phyloP scores from a whole-genome alignment of 2,888 invertebrate genomes.

The Spodoptera picta region DNA sequence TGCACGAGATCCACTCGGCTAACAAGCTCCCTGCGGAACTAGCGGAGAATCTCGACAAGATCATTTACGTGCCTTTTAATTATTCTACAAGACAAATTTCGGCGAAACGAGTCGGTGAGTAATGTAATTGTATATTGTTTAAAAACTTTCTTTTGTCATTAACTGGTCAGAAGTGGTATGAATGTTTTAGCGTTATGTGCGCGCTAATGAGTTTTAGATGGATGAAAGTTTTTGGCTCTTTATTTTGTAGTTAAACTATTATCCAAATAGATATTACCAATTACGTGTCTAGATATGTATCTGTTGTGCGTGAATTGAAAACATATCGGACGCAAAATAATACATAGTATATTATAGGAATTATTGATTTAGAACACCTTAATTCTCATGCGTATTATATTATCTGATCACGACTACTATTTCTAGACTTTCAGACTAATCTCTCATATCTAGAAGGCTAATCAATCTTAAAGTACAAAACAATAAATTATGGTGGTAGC shows the following conservation, averaged over 20 bases:
- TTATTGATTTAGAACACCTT: no score
- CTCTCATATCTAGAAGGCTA: no score
- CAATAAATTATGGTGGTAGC: no score
- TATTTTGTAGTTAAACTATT: background rate
- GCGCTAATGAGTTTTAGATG: conserved; percentile 29
- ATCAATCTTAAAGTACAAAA: no score
- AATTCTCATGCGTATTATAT: no score
- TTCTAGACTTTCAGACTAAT: no score
- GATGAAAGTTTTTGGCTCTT: conserved; percentile 8
- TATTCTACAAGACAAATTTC: conserved; percentile 86
- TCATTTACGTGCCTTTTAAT: conserved; percentile 92
- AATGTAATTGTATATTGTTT: conserved; percentile 48
- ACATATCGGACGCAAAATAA: no score
- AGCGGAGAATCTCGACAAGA: conserved; percentile 82
- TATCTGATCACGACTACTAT: no score
- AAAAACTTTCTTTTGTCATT: conserved; percentile 50
- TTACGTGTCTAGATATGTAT: conserved; percentile 1
- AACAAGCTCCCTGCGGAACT: conserved; percentile 86
- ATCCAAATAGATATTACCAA: conserved; percentile 6
- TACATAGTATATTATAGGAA: no score
- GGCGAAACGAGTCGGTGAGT: conserved; percentile 84
- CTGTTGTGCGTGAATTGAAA: background rate
- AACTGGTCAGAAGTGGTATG: conserved; percentile 16
- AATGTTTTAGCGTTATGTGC: conserved; percentile 5
- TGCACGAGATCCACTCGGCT: conserved; percentile 88